Conservation (phyloP, 2,113 vertebrate genomes). For the Vidua chalybeata region DNA sequence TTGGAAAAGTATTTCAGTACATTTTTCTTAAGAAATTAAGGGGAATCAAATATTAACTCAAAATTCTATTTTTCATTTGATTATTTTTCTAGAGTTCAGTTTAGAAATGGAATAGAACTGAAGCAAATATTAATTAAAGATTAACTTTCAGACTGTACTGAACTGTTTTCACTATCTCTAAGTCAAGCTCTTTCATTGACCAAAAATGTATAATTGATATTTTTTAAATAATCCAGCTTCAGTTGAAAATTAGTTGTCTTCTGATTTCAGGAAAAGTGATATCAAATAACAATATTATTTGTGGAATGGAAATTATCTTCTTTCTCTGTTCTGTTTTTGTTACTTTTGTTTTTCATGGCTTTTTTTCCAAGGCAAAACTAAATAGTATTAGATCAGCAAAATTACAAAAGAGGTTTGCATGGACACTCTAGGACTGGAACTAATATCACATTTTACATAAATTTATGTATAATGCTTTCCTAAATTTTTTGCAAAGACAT, state of each 20-base stretch:
- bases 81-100: neutral
- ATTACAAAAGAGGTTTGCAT: neutral
- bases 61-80: neutral
- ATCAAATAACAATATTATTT: neutral
- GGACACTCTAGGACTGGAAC: neutral
- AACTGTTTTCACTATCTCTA: neutral
- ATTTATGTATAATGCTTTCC: neutral
- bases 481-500: neutral
- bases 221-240: neutral
- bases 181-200: neutral
- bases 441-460: neutral
- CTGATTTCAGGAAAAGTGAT: neutral
- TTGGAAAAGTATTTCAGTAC: neutral
- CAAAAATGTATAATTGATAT: neutral
- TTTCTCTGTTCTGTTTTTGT: neutral
- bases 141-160: neutral
- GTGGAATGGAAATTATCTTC: neutral
- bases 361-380: neutral
- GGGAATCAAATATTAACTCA: neutral
- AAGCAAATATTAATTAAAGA: neutral
- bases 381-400: neutral
- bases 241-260: neutral
- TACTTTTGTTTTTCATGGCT: neutral
- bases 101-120: neutral
- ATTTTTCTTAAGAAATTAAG: neutral